Evolutionary conservation across 1,140 invertebrate species (phyloP), one percentile per base, ranked within the genome.

Genomic region (Episyrphus balteatus): DNA sequence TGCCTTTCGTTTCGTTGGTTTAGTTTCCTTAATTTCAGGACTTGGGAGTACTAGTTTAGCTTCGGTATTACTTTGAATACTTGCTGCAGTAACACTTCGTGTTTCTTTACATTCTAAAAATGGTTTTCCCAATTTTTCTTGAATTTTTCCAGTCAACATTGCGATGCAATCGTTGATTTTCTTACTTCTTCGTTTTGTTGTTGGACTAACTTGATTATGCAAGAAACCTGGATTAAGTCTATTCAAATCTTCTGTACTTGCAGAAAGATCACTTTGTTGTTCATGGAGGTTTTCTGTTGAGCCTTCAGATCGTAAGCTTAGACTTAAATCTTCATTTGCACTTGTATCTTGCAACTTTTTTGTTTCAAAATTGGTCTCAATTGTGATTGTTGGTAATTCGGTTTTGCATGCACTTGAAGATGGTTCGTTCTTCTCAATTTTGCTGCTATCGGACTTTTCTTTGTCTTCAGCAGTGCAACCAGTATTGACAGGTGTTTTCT

Each of bases 141-240:
- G 62, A 37, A 73, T 52, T 58, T 75, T 75, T 36, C 69, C 72
- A 1, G 72, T 74, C 15, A 75, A 54, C 73, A 75, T 74, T 12
- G 73, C 73, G 26, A 75, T 75, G 56, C 73, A 75, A 57, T 74
- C 73, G 55, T 72, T 74, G 14, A 75, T 69, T 58, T 72, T 67
- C 46, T 67, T 73, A 66, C 54, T 65, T 47, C 61, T 64, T 58
- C 59, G 67, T 31, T 53, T 53, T 47, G 50, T 57, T 47, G 14
- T 39, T 37, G 37, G 37, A 18, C 42, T 44, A 6, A 40, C 21
- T 38, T 38, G 45, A 5, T 26, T 26, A 8, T 26, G 21, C 21
- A 26, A 26, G 8, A 26, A 26, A 8, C 8, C 8, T 8, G 21
- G 21, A 8, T 26, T 26, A 26, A 26, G 21, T 26, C 21, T 26